Evolutionary conservation across 2,888 invertebrate genomes (phyloP).

Genomic region (Rhingia campestris): DNA sequence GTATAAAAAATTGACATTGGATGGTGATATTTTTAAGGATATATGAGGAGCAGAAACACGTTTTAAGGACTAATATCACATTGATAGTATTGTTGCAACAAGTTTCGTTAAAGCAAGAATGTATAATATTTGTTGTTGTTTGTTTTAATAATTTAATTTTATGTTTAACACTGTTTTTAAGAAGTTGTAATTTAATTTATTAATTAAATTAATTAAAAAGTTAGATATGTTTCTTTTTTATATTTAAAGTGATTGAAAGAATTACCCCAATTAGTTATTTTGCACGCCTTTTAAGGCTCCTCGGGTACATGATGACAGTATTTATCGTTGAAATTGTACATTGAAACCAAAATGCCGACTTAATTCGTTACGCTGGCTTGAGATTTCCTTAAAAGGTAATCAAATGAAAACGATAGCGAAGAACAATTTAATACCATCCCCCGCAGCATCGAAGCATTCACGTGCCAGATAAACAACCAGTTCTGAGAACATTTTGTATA

Average conservation of each 20-base stretch:
- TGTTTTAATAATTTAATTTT: slow-evolving; percentile 38
- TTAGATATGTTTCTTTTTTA: slow-evolving; percentile 1
- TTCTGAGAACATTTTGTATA: too few relatives aligned
- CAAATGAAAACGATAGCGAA: neutral
- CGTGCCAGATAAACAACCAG: slow-evolving; percentile 2
- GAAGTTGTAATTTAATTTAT: slow-evolving; percentile 19
- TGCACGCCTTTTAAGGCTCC: neutral
- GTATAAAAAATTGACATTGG: slow-evolving; percentile 79
- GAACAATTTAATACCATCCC: slow-evolving; percentile 2
- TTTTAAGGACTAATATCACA: slow-evolving; percentile 71
- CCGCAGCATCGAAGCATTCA: slow-evolving; percentile 1
- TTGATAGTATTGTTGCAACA: slow-evolving; percentile 66
- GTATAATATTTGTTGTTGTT: slow-evolving; percentile 9
- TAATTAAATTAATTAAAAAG: slow-evolving; percentile 41
- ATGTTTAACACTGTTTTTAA: slow-evolving; percentile 57
- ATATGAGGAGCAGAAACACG: slow-evolving; percentile 1
- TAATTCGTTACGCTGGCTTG: slow-evolving; percentile 20
- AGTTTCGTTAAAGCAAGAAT: slow-evolving; percentile 10
- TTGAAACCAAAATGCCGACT: neutral
- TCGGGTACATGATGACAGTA: neutral
- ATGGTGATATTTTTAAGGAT: neutral
- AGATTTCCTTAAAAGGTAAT: slow-evolving; percentile 28
- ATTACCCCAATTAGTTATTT: neutral
- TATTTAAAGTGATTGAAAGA: neutral
- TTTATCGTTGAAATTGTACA: neutral